Percentiles rank a stretch among this genome's conserved stretches.
Evolutionary conservation across 2,888 invertebrate species (phyloP).

Genomic region (Leptopterna dolabrata): DNA sequence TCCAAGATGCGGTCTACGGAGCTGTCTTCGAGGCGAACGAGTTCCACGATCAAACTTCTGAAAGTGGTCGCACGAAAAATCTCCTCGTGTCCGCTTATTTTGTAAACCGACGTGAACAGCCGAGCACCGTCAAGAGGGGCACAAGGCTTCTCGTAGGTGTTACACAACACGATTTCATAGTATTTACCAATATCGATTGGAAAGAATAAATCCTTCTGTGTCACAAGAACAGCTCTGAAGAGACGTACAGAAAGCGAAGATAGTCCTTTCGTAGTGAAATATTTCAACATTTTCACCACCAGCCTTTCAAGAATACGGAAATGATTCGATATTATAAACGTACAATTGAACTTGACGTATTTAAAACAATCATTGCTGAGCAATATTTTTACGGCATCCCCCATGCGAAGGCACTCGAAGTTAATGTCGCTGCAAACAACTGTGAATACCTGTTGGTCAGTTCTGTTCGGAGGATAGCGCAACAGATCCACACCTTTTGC

Average conservation of each 20-base stretch:
- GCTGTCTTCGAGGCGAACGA: neutral
- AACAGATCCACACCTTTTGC: neutral
- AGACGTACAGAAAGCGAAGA: neutral
- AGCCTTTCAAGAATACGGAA: neutral
- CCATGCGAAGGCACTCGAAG: neutral
- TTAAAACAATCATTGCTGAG: neutral
- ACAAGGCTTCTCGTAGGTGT: neutral
- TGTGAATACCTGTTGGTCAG: neutral
- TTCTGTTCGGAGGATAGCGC: neutral
- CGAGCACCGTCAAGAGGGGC: neutral
- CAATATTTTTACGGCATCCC: neutral
- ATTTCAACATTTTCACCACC: neutral
- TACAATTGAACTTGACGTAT: neutral
- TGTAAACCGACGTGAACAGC: neutral
- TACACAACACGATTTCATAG: constrained; percentile 1
- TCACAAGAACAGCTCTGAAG: neutral
- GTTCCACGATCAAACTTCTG: neutral
- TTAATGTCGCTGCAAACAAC: constrained; percentile 22
- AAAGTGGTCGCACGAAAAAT: neutral
- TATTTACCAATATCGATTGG: constrained; percentile 7
- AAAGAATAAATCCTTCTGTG: neutral
- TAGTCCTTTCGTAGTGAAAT: neutral
- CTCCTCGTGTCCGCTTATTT: neutral
- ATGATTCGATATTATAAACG: neutral
- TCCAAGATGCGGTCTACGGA: neutral